Conservation (phyloP, 2,888 invertebrate genomes). For the Lasioglossum morio region DNA sequence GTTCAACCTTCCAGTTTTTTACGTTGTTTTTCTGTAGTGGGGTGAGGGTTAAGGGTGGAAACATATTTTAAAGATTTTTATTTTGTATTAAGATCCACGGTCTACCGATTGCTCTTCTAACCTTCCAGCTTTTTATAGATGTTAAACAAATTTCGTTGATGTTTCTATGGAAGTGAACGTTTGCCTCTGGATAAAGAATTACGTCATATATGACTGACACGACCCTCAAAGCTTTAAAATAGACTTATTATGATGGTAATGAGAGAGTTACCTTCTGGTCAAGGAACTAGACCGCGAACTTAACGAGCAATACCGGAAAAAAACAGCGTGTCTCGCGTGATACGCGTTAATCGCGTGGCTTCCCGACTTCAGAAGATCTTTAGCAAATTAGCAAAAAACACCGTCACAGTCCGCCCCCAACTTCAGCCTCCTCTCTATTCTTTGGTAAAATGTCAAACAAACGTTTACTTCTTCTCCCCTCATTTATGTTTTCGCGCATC, state of each 20-base stretch:
- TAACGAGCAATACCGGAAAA: not conserved
- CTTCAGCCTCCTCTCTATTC: constrained; percentile 3
- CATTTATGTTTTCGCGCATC: constrained; percentile 4
- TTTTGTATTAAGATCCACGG: not conserved
- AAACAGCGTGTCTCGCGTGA: constrained; percentile 30
- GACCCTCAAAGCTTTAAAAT: not conserved
- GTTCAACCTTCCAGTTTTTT: no score
- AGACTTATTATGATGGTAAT: constrained; percentile 1
- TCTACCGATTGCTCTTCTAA: not conserved
- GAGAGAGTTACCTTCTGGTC: not conserved
- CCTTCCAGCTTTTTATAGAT: not conserved
- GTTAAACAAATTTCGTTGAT: not conserved
- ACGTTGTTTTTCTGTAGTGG: no score
- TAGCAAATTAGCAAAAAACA: constrained; percentile 66
- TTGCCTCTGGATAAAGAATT: not conserved
- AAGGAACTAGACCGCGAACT: not conserved
- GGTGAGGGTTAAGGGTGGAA: no score
- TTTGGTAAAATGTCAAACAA: constrained; percentile 28
- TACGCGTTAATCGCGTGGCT: constrained; percentile 60
- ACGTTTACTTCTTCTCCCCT: not conserved
- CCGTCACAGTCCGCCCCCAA: not conserved
- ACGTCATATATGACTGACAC: not conserved
- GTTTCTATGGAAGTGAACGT: not conserved
- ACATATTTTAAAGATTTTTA: not conserved
- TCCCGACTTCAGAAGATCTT: constrained; percentile 54